A percentile compares a stretch with the other conserved stretches of the same genome.
These are phyloP conservation scores for Raja brachyura DNA, from an alignment of 2,113 vertebrate genomes.

Conservation along the genomic window DNA sequence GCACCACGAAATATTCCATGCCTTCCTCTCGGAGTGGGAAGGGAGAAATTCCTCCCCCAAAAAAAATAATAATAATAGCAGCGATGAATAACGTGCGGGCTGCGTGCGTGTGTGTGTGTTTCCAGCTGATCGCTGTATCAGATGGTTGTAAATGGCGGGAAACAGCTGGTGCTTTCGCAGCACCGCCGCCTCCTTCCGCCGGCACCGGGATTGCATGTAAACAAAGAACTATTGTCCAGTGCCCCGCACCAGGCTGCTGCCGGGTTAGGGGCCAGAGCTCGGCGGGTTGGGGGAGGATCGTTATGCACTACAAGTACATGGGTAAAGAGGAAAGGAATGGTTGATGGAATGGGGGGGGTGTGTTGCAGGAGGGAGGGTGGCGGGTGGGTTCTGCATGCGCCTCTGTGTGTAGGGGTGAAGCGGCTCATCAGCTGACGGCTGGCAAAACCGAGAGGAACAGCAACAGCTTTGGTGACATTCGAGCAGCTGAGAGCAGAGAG, in stretches of 20 bases:
- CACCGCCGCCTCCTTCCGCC: conserved; percentile 75
- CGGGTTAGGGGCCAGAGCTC: no score
- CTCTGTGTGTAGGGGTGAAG: conserved; percentile 29
- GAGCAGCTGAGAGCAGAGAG: conserved; percentile 36
- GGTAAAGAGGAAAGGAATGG: no score
- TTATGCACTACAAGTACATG: no score
- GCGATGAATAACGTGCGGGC: neutral
- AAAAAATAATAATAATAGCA: conserved; percentile 5
- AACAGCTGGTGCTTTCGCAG: conserved; percentile 93
- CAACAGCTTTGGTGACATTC: conserved; percentile 34
- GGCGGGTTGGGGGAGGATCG: no score
- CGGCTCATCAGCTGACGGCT: conserved; percentile 38
- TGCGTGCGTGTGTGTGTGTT: conserved; percentile 55
- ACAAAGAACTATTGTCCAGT: conserved; percentile 73
- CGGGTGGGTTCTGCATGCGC: conserved; percentile 5
- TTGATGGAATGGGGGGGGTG: neutral
- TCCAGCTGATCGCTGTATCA: conserved; percentile 69
- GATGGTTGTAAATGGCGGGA: conserved; percentile 91
- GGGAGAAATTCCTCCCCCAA: neutral
- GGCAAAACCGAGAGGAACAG: conserved; percentile 29
- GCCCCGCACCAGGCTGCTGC: neutral
- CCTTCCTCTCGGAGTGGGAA: conserved; percentile 38
- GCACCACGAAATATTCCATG: conserved; percentile 98
- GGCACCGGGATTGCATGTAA: conserved; percentile 77
- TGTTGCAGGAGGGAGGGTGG: neutral